These are phyloP conservation scores for Hiodon tergisus DNA, from an alignment of 2,113 vertebrate genomes.

Conservation along the genomic window DNA sequence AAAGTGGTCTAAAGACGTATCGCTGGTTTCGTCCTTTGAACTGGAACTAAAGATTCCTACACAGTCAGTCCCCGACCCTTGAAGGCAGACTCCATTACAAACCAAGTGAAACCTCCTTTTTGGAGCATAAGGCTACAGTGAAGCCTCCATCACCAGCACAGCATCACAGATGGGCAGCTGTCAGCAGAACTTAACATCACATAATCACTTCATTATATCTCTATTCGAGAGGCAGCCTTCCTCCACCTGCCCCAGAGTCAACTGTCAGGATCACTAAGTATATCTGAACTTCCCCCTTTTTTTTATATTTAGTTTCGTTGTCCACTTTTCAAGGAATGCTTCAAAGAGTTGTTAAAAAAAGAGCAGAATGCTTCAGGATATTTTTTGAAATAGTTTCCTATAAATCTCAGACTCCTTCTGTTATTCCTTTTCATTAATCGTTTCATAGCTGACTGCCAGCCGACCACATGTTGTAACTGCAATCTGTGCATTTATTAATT, in stretches of 20 bases:
- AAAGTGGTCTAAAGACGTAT: too few species aligned
- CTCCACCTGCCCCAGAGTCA: neutral
- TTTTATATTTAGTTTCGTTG: neutral
- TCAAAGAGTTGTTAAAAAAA: too few species aligned
- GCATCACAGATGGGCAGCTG: slow-evolving; percentile 31
- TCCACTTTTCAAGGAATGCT: too few species aligned
- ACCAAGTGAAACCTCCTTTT: neutral
- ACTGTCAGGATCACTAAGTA: slow-evolving; percentile 11
- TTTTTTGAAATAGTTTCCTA: too few species aligned
- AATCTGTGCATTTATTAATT: too few species aligned
- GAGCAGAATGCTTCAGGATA: too few species aligned
- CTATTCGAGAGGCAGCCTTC: slow-evolving; percentile 15
- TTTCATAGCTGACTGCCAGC: too few species aligned
- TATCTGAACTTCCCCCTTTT: neutral
- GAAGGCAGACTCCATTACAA: neutral
- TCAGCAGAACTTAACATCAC: slow-evolving; percentile 28
- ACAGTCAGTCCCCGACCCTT: neutral
- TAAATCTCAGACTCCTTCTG: too few species aligned
- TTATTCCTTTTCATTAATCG: too few species aligned
- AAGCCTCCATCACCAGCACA: slow-evolving; percentile 12
- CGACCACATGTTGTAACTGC: too few species aligned
- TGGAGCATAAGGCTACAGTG: slow-evolving; percentile 19
- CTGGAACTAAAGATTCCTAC: too few species aligned
- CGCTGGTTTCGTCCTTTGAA: neutral
- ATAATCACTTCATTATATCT: slow-evolving; percentile 16